Evolutionary conservation across 2,888 invertebrate species (phyloP), one percentile per base, ranked within the genome.

Genomic region (Byasa hedistus): DNA sequence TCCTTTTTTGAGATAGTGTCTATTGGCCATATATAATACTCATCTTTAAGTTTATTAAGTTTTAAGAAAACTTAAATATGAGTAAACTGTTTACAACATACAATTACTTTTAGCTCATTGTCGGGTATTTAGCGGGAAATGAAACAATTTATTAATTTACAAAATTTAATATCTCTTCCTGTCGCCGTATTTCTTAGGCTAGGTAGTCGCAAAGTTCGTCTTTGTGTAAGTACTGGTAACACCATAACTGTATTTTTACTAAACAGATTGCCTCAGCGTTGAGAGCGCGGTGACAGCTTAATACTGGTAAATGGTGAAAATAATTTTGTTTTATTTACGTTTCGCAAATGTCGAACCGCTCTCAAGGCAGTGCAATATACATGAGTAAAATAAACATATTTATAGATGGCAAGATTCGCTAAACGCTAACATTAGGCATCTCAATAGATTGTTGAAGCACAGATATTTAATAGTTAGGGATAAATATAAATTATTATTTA

Each of bases 161-260:
- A 91, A 91, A 91, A 89, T 84, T 86, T 90, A 89, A 87, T 87
- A 85, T 85, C 83, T 85, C 77, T 85, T 86, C 80, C 85, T 84
- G 81, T 83, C 84, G 82, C 84, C 87, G 79, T 77, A 83, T 84
- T 78, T 84, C 86, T 89, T 91, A 90, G 82, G 81, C 88, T 90
- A 89, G 78, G 78, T 82, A 79, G 76, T 77, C 79, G 79, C 81
- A 86, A 85, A 84, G 83, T 82, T 79, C 79, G 85, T 88, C 85
- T 87, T 87, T 88, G 86, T 87, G 78, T 77, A 76, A 75, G 86
- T 87, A 90, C 78, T 91, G 91, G 91, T 91, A 91, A 91, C 91
- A 90, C 91, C 85, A 81, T 81, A 85, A 83, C 84, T 85, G 83
- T 85, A 79, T 73, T 74, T 73, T 74, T 73, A 69, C 76, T 76